Base-by-base conservation (phyloP, 2,797 vertebrate genomes). In the Helostoma temminkii region DNA sequence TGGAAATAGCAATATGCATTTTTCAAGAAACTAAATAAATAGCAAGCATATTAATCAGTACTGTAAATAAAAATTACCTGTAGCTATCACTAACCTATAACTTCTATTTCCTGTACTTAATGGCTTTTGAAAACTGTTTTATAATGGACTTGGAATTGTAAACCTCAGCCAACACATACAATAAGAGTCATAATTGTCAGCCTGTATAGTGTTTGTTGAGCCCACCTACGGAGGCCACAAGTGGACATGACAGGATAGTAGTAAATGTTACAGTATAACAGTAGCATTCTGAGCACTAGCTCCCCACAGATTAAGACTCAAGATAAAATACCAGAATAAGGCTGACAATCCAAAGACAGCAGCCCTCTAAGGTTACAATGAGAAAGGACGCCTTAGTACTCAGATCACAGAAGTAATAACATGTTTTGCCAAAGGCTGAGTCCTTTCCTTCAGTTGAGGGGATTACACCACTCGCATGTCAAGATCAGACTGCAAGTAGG, bases 401-500 rank as follows among this genome's bases (percentile, higher is more conserved):
- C 45, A 22, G 52, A 74, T 76, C 59, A 64, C 57, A 42, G 11
- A 76, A 49, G 59, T 78, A 75, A 81, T 62, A 82, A 74, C 57
- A 62, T 15, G 24, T 46, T 77, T 54, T 24, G 66, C 74, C 62
- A 22, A 5, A 43, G 75, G 82, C 80, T 28, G 42, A 54, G 9
- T 62, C 16, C 28, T 49, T 24, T 42, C 46, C 54, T 26, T 59
- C 53, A 41, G 65, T 21, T 4, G 14, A 21, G 39, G 52, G 56
- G 71, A 67, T 78, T 71, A 80, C 60, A 54, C 34, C 39, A 11
- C 56, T 71, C n/a, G 22, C 49, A 45, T 47, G 72, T 70, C 57
- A 73, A 80, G 71, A 76, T 83, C 71, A 73, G 65, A 76, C 42
- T 69, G 37, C 32, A 65, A 66, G 58, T 28, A 37, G 71, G 48